Percentiles rank a stretch among this genome's conserved stretches.
These are phyloP conservation scores for Camponotus fellah DNA, from an alignment of 2,888 invertebrate species.

Conservation along the genomic window DNA sequence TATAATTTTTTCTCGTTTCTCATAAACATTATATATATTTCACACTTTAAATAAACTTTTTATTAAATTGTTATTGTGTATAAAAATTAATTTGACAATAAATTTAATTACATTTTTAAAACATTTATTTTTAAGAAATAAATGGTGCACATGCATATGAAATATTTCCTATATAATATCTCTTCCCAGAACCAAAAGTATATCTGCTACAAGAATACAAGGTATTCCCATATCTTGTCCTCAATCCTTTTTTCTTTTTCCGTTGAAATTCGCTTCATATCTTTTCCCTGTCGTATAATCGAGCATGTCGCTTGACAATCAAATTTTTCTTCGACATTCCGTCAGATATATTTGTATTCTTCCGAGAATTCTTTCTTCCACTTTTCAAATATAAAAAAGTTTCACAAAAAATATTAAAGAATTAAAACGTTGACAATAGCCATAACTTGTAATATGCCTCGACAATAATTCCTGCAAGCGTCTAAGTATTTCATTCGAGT, in stretches of 20 bases:
- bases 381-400: background rate
- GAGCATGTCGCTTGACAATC: background rate
- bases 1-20: background rate
- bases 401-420: background rate
- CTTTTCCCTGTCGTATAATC: background rate
- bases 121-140: background rate
- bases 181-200: background rate
- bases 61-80: background rate
- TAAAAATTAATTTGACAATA: background rate
- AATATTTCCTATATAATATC: background rate
- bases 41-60: background rate
- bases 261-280: background rate
- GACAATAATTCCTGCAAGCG: background rate
- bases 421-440: background rate
- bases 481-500: constrained; percentile 23
- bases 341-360: background rate
- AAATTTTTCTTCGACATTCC: background rate
- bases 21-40: background rate
- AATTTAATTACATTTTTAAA: background rate
- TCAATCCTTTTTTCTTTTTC: background rate
- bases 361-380: background rate
- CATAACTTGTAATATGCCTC: background rate
- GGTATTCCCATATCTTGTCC: background rate
- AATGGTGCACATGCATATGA: background rate
- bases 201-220: background rate